Conservation (phyloP, 2,888 invertebrate species). For the Parnassius glacialis region DNA sequence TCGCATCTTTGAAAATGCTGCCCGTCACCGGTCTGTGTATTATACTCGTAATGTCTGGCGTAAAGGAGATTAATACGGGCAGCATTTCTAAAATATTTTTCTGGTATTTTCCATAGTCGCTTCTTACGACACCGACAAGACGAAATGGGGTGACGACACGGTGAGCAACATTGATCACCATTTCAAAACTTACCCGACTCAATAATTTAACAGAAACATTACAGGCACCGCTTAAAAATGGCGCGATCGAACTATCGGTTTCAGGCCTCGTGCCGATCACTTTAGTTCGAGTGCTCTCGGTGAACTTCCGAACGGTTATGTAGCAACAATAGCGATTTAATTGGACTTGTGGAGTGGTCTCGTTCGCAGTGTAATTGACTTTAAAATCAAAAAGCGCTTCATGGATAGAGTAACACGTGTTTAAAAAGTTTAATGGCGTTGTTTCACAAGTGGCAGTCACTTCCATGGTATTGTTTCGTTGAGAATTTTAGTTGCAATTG, state of each 20-base stretch:
- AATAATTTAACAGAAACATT: conserved; percentile 19
- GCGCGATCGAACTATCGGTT: conserved; percentile 19
- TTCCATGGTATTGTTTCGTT: conserved; percentile 9
- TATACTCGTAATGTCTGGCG: too few species aligned
- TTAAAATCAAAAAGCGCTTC: conserved; percentile 44
- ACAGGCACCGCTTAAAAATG: conserved; percentile 11
- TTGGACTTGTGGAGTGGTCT: conserved; percentile 42
- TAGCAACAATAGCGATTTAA: conserved; percentile 45
- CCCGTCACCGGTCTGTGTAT: too few species aligned
- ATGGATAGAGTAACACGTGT: conserved; percentile 41
- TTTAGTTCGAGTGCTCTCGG: conserved; percentile 23
- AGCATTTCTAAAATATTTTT: too few species aligned
- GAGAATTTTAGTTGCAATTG: neutral
- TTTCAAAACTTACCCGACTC: too few species aligned
- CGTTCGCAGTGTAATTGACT: conserved; percentile 46
- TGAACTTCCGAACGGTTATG: conserved; percentile 31
- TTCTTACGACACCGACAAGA: too few species aligned
- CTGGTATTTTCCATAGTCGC: too few species aligned
- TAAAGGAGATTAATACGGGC: too few species aligned
- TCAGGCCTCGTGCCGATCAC: conserved; percentile 18
- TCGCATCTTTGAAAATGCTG: too few species aligned
- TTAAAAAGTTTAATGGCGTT: conserved; percentile 29
- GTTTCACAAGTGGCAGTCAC: conserved; percentile 22
- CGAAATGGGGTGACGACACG: too few species aligned
- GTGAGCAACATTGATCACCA: too few species aligned